Percentiles rank a stretch among this genome's conserved stretches.
These are phyloP conservation scores for Pangasius mekongensis DNA, from an alignment of 2,797 vertebrate species.

Conservation along the genomic window DNA sequence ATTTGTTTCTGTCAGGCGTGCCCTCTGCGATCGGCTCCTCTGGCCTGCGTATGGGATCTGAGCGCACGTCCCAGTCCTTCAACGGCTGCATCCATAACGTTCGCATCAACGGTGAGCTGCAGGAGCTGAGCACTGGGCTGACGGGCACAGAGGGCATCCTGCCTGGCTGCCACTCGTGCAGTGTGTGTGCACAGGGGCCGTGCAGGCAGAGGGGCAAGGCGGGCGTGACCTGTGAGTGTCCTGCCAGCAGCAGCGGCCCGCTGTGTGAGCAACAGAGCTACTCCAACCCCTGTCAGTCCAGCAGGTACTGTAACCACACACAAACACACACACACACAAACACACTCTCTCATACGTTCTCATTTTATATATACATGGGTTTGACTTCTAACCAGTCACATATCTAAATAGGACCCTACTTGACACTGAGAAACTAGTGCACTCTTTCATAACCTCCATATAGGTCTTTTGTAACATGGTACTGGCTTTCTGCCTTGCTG, in stretches of 20 bases:
- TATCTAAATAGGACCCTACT: neutral
- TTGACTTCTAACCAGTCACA: neutral
- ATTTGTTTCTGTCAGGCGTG: constrained; percentile 76
- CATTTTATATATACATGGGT: neutral
- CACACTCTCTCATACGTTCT: neutral
- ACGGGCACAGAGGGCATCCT: constrained; percentile 84
- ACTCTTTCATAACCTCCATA: neutral
- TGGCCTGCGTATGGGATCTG: constrained; percentile 84
- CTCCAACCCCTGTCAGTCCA: constrained; percentile 81
- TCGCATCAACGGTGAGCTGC: constrained; percentile 90
- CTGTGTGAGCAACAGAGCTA: constrained; percentile 85
- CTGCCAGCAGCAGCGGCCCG: constrained; percentile 82
- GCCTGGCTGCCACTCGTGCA: constrained; percentile 92
- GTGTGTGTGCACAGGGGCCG: constrained; percentile 88
- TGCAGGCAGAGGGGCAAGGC: constrained; percentile 87
- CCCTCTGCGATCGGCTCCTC: constrained; percentile 85
- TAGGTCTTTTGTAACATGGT: neutral
- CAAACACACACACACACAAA: neutral
- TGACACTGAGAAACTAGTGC: neutral
- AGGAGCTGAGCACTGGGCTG: constrained; percentile 85
- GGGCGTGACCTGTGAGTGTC: constrained; percentile 91
- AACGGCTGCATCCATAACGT: constrained; percentile 95
- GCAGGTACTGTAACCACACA: constrained; percentile 75
- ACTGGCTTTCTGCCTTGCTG: neutral
- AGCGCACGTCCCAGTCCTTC: constrained; percentile 87